A percentile compares a stretch with the other conserved stretches of the same genome.
These are phyloP conservation scores for Zelleria hepariella DNA, from an alignment of 2,888 invertebrate species.

Conservation along the genomic window DNA sequence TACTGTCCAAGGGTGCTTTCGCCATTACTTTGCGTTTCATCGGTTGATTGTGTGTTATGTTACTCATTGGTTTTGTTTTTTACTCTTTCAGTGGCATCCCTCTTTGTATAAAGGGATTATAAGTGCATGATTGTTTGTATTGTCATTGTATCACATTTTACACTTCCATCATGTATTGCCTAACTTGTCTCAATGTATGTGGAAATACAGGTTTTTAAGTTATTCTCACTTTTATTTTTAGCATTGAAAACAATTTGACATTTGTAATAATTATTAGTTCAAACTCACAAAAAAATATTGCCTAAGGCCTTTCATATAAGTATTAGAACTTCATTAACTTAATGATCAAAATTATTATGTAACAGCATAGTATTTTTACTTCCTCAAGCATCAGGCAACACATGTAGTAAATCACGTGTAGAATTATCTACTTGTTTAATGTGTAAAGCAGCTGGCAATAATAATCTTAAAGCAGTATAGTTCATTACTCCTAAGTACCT, in stretches of 20 bases:
- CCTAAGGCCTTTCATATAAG: no score
- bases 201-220: no score
- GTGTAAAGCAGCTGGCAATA: not conserved
- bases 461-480: not conserved
- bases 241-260: no score
- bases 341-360: no score
- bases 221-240: no score
- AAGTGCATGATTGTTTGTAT: not conserved
- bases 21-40: not conserved
- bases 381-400: not conserved
- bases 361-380: no score
- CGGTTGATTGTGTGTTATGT: not conserved
- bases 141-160: not conserved
- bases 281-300: no score
- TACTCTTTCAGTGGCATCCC: not conserved
- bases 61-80: not conserved
- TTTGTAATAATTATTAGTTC: no score
- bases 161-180: not conserved
- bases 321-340: no score
- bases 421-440: not conserved
- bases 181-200: not conserved
- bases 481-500: conserved; percentile 2
- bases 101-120: not conserved
- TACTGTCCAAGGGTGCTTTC: not conserved
- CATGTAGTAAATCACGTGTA: not conserved